Evolutionary conservation across 2,888 invertebrate genomes (phyloP).

Genomic region (Dichetophora obliterata): DNA sequence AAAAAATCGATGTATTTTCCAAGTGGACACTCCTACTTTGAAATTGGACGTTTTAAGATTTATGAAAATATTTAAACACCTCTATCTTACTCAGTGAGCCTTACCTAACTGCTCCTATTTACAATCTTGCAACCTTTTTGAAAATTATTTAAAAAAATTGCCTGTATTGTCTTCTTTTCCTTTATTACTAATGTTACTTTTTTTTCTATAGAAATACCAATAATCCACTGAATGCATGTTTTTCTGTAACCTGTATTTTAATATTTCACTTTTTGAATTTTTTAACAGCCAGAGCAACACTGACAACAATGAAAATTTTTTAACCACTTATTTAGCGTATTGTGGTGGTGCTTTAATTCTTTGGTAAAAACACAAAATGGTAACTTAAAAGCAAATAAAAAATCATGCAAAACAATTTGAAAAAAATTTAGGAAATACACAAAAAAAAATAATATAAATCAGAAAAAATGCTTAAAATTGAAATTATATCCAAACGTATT

Average conservation of each 20-base stretch:
- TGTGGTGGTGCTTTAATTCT: neutral
- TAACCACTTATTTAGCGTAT: neutral
- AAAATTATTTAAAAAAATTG: no score
- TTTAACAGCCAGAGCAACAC: slow-evolving; percentile 27
- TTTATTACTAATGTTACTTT: slow-evolving; percentile 10
- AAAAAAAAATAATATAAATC: neutral
- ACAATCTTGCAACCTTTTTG: no score
- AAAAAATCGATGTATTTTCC: no score
- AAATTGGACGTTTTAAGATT: no score
- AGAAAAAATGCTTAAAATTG: neutral
- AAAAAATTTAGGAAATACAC: neutral
- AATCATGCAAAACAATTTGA: neutral
- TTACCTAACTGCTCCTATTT: no score
- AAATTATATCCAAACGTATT: neutral
- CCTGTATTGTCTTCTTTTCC: neutral
- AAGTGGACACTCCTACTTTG: no score
- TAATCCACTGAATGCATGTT: slow-evolving; percentile 47
- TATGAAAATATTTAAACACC: no score
- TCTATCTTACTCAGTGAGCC: no score
- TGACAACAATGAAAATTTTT: neutral
- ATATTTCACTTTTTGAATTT: neutral
- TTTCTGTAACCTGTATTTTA: slow-evolving; percentile 47
- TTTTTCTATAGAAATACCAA: neutral
- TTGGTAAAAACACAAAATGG: neutral
- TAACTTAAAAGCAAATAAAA: neutral